Evolutionary conservation across 2,113 vertebrate genomes (phyloP).

Genomic region (Morone saxatilis): DNA sequence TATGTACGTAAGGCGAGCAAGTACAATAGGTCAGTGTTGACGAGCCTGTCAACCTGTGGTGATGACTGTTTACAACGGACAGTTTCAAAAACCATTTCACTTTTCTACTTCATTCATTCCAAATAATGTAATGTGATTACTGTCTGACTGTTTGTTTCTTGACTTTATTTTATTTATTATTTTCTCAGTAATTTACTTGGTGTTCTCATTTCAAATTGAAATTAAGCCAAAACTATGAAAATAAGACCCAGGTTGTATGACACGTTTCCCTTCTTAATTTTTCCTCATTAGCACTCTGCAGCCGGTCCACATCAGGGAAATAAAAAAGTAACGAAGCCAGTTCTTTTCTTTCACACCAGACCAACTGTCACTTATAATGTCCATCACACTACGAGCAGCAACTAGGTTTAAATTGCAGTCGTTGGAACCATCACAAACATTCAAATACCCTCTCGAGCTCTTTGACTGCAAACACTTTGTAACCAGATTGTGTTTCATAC

Average conservation of each 20-base stretch:
- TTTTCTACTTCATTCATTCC: neutral
- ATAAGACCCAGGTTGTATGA: neutral
- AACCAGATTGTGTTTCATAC: slow-evolving; percentile 23
- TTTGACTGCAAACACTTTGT: slow-evolving; percentile 10
- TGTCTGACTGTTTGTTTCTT: neutral
- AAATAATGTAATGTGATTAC: neutral
- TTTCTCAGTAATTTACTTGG: neutral
- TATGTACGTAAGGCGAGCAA: neutral
- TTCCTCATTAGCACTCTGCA: neutral
- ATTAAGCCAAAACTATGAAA: neutral
- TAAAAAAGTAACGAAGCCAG: neutral
- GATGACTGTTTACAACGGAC: no score
- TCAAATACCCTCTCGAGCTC: neutral
- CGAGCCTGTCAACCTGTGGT: no score
- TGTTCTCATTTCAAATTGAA: neutral
- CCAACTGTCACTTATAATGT: neutral
- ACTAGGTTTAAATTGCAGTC: neutral
- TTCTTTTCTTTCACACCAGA: neutral
- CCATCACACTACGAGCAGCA: neutral
- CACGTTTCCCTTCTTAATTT: neutral
- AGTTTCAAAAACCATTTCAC: neutral
- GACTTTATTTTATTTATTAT: no score
- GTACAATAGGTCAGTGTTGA: neutral
- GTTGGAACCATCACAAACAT: slow-evolving; percentile 21
- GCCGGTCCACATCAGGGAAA: neutral